phyloP scores from a whole-genome alignment of 2,888 invertebrate species.

The Zaprionus lineosus region DNA sequence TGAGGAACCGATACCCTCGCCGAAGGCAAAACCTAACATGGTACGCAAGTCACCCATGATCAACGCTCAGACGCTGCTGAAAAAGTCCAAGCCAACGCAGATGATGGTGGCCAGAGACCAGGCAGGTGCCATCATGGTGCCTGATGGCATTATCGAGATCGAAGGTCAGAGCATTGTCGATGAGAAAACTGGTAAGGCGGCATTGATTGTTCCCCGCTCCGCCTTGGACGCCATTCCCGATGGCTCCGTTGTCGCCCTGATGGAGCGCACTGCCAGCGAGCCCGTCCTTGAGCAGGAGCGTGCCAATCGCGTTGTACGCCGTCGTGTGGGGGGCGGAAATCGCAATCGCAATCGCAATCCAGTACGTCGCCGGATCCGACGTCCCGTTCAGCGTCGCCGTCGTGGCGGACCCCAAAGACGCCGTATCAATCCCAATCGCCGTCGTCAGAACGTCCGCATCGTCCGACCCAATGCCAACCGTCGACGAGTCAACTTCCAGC shows the following conservation, averaged over 20 bases:
- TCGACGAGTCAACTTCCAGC: slow-evolving; percentile 45
- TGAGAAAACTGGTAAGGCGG: slow-evolving; percentile 76
- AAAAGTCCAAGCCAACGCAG: slow-evolving; percentile 64
- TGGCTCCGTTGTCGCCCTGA: slow-evolving; percentile 77
- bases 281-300: slow-evolving; percentile 64
- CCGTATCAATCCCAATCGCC: slow-evolving; percentile 34
- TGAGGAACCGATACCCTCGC: slow-evolving; percentile 8
- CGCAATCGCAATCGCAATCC: slow-evolving; percentile 64
- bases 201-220: slow-evolving; percentile 75
- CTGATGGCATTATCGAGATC: slow-evolving; percentile 76
- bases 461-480: slow-evolving; percentile 47
- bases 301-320: slow-evolving; percentile 75
- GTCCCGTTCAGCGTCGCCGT: slow-evolving; percentile 50
- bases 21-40: slow-evolving; percentile 17
- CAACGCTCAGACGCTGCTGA: slow-evolving; percentile 44
- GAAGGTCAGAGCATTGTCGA: slow-evolving; percentile 78
- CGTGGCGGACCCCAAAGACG: slow-evolving; percentile 34
- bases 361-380: slow-evolving; percentile 43
- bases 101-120: slow-evolving; percentile 74
- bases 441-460: slow-evolving; percentile 59
- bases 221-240: slow-evolving; percentile 78
- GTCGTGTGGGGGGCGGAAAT: slow-evolving; percentile 61
- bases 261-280: slow-evolving; percentile 58
- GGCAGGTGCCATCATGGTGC: slow-evolving; percentile 79
- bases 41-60: slow-evolving; percentile 16